A percentile compares a stretch with the other conserved stretches of the same genome.
These are phyloP conservation scores for Chlorodrepanis virens DNA, from an alignment of 2,113 vertebrate species.

Conservation along the genomic window DNA sequence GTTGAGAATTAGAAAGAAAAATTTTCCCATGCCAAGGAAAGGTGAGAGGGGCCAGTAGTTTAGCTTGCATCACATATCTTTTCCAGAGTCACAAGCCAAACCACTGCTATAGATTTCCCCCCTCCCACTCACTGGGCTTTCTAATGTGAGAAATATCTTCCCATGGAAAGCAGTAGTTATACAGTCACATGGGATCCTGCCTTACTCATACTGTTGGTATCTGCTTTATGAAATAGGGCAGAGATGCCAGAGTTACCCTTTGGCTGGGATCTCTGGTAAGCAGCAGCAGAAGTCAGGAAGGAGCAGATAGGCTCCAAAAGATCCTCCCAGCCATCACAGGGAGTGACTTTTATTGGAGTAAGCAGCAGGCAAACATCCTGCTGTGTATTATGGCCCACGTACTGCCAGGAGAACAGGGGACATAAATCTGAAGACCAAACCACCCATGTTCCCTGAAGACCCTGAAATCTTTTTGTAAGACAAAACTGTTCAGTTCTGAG, in stretches of 20 bases:
- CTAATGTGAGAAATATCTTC: slow-evolving; percentile 47
- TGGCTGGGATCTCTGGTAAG: not conserved
- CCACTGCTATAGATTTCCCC: not conserved
- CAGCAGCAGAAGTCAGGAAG: not conserved
- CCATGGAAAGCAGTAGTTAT: slow-evolving; percentile 36
- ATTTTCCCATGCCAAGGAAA: not conserved
- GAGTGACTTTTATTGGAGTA: not conserved
- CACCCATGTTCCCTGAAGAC: not conserved
- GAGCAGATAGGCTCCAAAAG: not conserved
- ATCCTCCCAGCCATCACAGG: not conserved
- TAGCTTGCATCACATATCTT: not conserved
- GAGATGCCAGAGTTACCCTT: slow-evolving; percentile 21
- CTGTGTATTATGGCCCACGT: not conserved
- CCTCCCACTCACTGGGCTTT: slow-evolving; percentile 25
- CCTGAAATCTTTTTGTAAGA: not conserved
- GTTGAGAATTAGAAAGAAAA: not conserved
- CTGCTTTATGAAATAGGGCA: not conserved
- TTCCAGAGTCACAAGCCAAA: slow-evolving; percentile 45
- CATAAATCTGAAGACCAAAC: not conserved
- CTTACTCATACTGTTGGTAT: slow-evolving; percentile 44
- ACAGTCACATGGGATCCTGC: slow-evolving; percentile 20
- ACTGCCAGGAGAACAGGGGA: not conserved
- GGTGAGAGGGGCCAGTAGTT: slow-evolving; percentile 14
- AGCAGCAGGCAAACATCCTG: not conserved
- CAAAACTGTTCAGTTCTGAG: not conserved